Conservation (phyloP, 2,888 invertebrate species). For the Piscicola geometra region DNA sequence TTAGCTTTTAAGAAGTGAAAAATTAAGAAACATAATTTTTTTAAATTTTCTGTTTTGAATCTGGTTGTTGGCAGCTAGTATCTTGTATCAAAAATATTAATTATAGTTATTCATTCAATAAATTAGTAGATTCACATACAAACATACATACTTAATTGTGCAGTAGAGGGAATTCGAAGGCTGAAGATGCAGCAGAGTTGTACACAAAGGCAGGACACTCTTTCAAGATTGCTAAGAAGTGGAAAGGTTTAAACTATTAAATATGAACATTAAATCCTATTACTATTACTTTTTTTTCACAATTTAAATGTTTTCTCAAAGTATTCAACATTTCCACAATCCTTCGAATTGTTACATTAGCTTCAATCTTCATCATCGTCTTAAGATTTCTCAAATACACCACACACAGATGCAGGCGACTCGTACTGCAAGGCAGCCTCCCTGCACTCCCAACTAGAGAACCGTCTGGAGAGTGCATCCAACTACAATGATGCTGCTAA, state of each 20-base stretch:
- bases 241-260: constrained; percentile 71
- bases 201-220: constrained; percentile 92
- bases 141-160: not conserved
- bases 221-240: constrained; percentile 98
- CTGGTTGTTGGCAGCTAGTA: not conserved
- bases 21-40: not conserved
- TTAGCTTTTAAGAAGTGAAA: not conserved
- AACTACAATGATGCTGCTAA: constrained; percentile 94
- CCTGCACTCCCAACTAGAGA: constrained; percentile 77
- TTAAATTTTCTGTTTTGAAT: not conserved
- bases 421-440: constrained; percentile 89
- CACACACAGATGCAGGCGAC: constrained; percentile 73
- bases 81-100: not conserved
- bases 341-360: no score
- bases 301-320: not conserved
- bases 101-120: not conserved
- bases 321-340: no score
- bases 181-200: constrained; percentile 92
- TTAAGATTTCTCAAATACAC: not conserved
- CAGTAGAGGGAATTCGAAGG: constrained; percentile 68
- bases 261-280: no score
- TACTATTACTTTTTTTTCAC: not conserved
- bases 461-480: constrained; percentile 91
- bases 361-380: no score
- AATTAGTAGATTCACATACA: not conserved